Evolutionary conservation across 2,888 invertebrate species (phyloP), one percentile per base, ranked within the genome.

Genomic region (Allygus modestus): DNA sequence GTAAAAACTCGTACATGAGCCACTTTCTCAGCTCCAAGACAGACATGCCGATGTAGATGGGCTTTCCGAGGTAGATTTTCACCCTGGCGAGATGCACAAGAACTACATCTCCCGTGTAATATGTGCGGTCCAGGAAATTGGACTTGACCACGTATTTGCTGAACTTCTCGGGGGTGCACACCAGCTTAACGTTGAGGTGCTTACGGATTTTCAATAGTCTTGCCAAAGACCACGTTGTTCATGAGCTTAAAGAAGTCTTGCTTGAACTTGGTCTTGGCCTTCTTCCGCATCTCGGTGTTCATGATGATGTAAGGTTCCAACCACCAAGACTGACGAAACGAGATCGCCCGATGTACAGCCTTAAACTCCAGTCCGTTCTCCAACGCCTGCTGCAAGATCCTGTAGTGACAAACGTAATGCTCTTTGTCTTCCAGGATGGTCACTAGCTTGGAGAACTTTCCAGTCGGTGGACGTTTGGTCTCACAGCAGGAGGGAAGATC

Each of bases 151-250:
- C 88, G 20, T 90, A 86, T 86, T 77, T 77, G 1, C 23, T 23
- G 11, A 77, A 31, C 31, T 69, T 77, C 46, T 31, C 46, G n/a
- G 7, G 4, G 37, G 2, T 33, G 31, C 37, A n/a, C n/a, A n/a
- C n/a, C n/a, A n/a, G n/a, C n/a, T n/a, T n/a, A 4, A 79, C 89
- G 88, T 87, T 90, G 2, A 82, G 79, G 84, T 88, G 87, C 69
- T 90, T 90, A 54, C 89, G 86, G 17, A 88, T 91, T 91, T 87
- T 90, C 90, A 89, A 91, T 90, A 0, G 89, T 90, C 88, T 91
- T 91, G 15, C 88, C 88, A 84, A 87, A 89, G 9, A 88, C 86
- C 15, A 87, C 20, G 15, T 82, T 43, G 23, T 86, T 77, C 77
- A 77, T 77, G 1, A 77, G 46, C 41, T 77, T 77, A 28, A 20